Conservation (phyloP, 2,888 invertebrate species). For the Holacanthella duospinosa region DNA sequence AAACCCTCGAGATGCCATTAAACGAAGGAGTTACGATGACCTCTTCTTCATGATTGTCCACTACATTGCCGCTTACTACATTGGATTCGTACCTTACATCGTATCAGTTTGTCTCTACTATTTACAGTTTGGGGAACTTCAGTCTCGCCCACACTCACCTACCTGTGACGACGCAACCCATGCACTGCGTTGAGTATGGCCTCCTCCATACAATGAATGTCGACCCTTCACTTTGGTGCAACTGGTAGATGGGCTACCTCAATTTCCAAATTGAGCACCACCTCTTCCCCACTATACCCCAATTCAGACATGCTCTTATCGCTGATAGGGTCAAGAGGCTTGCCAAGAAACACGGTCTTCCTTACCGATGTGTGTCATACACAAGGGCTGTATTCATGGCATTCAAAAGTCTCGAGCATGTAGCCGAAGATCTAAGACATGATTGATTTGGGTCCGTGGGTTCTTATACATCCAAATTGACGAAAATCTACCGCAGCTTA, state of each 20-base stretch:
- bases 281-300: slow-evolving; percentile 11
- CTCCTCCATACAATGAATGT: slow-evolving; percentile 12
- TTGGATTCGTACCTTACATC: slow-evolving; percentile 23
- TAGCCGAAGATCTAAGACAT: slow-evolving; percentile 2
- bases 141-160: slow-evolving; percentile 30
- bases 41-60: slow-evolving; percentile 25
- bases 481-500: too few species aligned
- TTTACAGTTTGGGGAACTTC: slow-evolving; percentile 32
- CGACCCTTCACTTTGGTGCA: slow-evolving; percentile 7
- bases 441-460: too few species aligned
- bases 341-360: slow-evolving; percentile 8
- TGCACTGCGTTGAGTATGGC: slow-evolving; percentile 18
- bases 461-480: too few species aligned
- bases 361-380: slow-evolving; percentile 9
- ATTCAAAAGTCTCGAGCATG: background rate
- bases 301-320: background rate
- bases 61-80: slow-evolving; percentile 21
- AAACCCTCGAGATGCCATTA: slow-evolving; percentile 22
- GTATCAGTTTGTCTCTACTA: slow-evolving; percentile 24
- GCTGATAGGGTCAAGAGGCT: slow-evolving; percentile 6
- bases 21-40: slow-evolving; percentile 18
- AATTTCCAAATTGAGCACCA: slow-evolving; percentile 14
- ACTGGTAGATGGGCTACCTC: slow-evolving; percentile 13
- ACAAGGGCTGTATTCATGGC: background rate
- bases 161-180: slow-evolving; percentile 13